phyloP scores from a whole-genome alignment of 2,888 invertebrate species.

The Drosophila ochracea region DNA sequence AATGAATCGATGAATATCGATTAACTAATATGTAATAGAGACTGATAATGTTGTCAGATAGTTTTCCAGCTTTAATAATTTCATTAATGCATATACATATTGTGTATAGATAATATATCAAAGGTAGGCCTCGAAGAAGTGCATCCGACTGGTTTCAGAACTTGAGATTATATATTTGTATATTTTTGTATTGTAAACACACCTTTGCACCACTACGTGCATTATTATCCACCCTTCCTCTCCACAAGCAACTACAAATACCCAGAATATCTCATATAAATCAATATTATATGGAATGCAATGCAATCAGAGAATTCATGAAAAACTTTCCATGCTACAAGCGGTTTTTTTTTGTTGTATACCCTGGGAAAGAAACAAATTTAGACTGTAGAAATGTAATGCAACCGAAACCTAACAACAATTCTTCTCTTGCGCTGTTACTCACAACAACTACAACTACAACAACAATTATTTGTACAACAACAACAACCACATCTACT shows the following conservation, averaged over 20 bases:
- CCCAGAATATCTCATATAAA: constrained; percentile 20
- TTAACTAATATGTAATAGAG: not conserved
- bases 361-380: constrained; percentile 43
- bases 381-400: constrained; percentile 56
- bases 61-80: constrained; percentile 38
- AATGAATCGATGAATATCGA: constrained; percentile 15
- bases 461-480: constrained; percentile 28
- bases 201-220: constrained; percentile 42
- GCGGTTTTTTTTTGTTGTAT: constrained; percentile 27
- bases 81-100: constrained; percentile 2
- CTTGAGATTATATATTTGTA: constrained; percentile 44
- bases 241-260: constrained; percentile 31
- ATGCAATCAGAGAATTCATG: constrained; percentile 65
- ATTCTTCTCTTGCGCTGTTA: constrained; percentile 79
- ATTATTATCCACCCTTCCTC: constrained; percentile 34
- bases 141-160: constrained; percentile 48
- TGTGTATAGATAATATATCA: constrained; percentile 33
- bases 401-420: constrained; percentile 62
- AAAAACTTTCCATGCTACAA: constrained; percentile 74
- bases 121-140: constrained; percentile 11
- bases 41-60: not conserved
- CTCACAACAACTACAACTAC: constrained; percentile 56
- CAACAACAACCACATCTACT: constrained; percentile 17
- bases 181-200: constrained; percentile 48
- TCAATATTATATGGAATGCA: constrained; percentile 46